Percentiles rank a stretch among this genome's conserved stretches.
Evolutionary conservation across 2,888 invertebrate genomes (phyloP).

Genomic region (Drosophila trichaetosa): DNA sequence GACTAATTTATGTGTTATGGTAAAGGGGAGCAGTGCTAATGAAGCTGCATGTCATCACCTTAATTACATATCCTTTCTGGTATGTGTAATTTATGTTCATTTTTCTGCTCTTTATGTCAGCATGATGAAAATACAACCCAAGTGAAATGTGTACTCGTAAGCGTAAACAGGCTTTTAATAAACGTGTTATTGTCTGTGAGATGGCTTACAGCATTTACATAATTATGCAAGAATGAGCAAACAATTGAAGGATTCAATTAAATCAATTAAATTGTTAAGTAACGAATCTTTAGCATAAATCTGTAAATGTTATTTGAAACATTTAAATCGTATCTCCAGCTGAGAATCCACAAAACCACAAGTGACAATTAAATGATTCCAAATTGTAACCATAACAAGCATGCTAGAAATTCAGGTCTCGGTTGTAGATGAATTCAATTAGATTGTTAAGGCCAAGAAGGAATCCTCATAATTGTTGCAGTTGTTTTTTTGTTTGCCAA

Average conservation of each 20-base stretch:
- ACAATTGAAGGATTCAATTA: not conserved
- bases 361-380: not conserved
- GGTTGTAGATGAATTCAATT: constrained; percentile 4
- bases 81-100: constrained; percentile 5
- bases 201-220: not conserved
- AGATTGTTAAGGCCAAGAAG: not conserved
- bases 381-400: not conserved
- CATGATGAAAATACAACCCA: not conserved
- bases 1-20: not conserved
- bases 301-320: not conserved
- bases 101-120: not conserved
- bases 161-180: not conserved
- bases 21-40: constrained; percentile 9
- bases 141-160: not conserved
- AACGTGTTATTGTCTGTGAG: not conserved
- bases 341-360: not conserved
- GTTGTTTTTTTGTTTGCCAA: not conserved
- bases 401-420: not conserved
- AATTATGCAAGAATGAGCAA: not conserved
- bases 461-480: not conserved
- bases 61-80: not conserved
- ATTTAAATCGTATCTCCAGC: not conserved
- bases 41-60: constrained; percentile 23
- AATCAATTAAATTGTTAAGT: not conserved
- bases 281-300: not conserved